Conservation (phyloP, 2,888 invertebrate genomes). For the Eilema griseolum region DNA sequence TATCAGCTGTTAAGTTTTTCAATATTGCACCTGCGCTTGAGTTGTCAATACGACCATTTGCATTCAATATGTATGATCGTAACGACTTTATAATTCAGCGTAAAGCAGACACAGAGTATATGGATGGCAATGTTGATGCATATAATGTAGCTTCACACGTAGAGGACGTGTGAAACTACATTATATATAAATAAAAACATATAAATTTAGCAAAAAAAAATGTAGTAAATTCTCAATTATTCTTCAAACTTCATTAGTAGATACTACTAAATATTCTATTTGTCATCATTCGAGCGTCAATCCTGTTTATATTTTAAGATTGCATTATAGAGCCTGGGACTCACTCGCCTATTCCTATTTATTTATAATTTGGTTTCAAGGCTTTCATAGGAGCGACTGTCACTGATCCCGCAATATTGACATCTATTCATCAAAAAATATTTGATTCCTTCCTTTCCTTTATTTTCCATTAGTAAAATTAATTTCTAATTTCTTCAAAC, state of each 20-base stretch:
- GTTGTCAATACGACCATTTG: slow-evolving; percentile 28
- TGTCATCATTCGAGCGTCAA: background rate
- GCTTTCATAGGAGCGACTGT: background rate
- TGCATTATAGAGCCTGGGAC: background rate
- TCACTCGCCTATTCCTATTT: background rate
- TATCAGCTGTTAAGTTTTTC: slow-evolving; percentile 2
- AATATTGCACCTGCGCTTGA: slow-evolving; percentile 39
- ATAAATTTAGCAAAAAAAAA: background rate
- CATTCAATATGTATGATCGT: slow-evolving; percentile 23
- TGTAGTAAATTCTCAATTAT: no score
- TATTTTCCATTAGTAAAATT: background rate
- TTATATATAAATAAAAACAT: background rate
- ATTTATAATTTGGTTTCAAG: background rate
- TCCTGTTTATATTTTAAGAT: background rate
- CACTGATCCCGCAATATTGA: no score
- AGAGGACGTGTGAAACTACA: background rate
- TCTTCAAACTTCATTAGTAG: no score
- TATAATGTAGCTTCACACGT: background rate
- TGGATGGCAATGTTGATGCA: slow-evolving; percentile 5
- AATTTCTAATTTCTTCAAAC: background rate
- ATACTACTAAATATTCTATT: background rate
- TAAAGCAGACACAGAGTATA: slow-evolving; percentile 23
- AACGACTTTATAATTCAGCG: slow-evolving; percentile 21
- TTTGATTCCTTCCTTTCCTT: no score
- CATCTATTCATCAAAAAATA: no score